phyloP scores from a whole-genome alignment of 2,888 invertebrate genomes.

The Mesochorus sp. region DNA sequence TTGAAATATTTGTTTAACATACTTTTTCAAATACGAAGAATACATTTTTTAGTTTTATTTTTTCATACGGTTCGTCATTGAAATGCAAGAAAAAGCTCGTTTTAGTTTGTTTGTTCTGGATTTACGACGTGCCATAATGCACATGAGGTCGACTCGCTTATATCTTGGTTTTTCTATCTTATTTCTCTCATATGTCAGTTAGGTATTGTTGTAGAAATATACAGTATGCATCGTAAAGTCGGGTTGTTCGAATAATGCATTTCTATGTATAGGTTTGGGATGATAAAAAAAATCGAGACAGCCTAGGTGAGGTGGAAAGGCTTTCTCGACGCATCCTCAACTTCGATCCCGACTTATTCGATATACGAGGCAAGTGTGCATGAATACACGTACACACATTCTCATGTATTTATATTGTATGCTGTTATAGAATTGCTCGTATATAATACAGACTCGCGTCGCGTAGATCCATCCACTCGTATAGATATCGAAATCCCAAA shows the following conservation, averaged over 20 bases:
- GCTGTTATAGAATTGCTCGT: constrained; percentile 9
- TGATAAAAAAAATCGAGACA: constrained; percentile 16
- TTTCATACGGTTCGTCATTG: not conserved
- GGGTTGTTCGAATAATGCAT: not conserved
- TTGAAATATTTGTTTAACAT: not conserved
- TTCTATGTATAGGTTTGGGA: constrained; percentile 3
- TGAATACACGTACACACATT: not conserved
- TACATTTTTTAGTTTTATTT: not conserved
- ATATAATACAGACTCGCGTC: constrained; percentile 38
- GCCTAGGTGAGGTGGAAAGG: constrained; percentile 9
- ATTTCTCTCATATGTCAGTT: not conserved
- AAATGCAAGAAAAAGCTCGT: not conserved
- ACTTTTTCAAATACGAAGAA: not conserved
- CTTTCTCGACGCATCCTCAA: constrained; percentile 23
- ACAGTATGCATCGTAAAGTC: constrained; percentile 25
- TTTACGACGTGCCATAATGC: not conserved
- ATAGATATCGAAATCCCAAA: too few relatives aligned
- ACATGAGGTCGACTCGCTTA: too few relatives aligned
- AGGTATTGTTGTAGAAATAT: not conserved
- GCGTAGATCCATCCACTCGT: constrained; percentile 37
- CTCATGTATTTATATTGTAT: not conserved
- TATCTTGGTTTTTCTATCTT: too few relatives aligned
- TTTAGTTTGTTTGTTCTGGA: not conserved
- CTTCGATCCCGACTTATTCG: constrained; percentile 53
- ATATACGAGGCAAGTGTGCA: constrained; percentile 17